These are phyloP conservation scores for Arctopsyche grandis DNA, from an alignment of 1,140 invertebrate species.

Conservation along the genomic window DNA sequence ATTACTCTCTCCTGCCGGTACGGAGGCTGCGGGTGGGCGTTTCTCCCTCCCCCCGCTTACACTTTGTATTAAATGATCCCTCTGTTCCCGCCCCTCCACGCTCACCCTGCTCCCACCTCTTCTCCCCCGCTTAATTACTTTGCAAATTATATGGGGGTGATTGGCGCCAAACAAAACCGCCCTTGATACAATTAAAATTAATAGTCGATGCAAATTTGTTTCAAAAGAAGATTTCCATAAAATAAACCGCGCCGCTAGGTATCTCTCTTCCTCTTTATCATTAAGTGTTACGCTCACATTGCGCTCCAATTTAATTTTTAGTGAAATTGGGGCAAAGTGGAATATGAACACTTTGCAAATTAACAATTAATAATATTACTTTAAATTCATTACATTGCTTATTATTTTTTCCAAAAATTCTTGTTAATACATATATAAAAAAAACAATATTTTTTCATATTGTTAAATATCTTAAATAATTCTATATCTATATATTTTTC, in stretches of 20 bases:
- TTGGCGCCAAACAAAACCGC: slow-evolving; percentile 51
- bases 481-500: neutral
- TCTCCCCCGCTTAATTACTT: slow-evolving; percentile 49
- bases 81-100: neutral
- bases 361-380: neutral
- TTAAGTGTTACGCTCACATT: neutral
- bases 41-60: slow-evolving; percentile 5
- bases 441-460: neutral
- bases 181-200: slow-evolving; percentile 50
- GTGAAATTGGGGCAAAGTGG: too few relatives aligned
- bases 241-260: slow-evolving; percentile 13
- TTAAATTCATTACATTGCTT: neutral
- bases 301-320: too few relatives aligned
- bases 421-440: neutral
- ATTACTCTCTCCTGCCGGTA: slow-evolving; percentile 37
- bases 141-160: slow-evolving; percentile 54
- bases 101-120: neutral
- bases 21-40: neutral
- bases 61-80: slow-evolving; percentile 41
- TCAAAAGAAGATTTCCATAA: slow-evolving; percentile 49
- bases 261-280: neutral
- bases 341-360: neutral
- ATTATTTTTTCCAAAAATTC: neutral
- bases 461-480: too few relatives aligned
- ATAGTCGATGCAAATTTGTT: slow-evolving; percentile 51